These are phyloP conservation scores for Dryoscopus gambensis DNA, from an alignment of 2,113 vertebrate genomes.

Conservation along the genomic window DNA sequence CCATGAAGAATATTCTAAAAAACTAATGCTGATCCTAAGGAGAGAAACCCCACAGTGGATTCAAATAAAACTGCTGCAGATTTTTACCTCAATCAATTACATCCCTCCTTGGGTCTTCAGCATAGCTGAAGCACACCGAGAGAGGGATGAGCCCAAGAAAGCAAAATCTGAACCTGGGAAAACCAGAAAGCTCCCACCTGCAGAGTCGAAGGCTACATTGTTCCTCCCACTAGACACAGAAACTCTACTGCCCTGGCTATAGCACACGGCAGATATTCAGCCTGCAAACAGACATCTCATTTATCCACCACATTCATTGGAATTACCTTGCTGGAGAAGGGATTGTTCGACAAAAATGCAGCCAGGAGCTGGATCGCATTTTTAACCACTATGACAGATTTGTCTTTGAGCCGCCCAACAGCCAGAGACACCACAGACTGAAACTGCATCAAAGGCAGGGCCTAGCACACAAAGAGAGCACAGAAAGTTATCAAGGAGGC, in stretches of 20 bases:
- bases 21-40: background rate
- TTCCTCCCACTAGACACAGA: background rate
- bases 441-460: constrained; percentile 85
- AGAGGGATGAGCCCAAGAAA: background rate
- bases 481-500: background rate
- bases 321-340: constrained; percentile 93
- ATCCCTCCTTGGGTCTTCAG: background rate
- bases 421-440: constrained; percentile 85
- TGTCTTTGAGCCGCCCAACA: constrained; percentile 90
- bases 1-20: background rate
- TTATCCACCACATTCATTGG: rapidly evolving
- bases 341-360: constrained; percentile 92
- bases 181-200: background rate
- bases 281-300: background rate
- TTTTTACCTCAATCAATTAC: background rate
- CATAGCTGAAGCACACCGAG: background rate
- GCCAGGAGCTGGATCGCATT: constrained; percentile 93
- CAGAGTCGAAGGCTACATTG: background rate
- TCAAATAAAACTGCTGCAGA: background rate
- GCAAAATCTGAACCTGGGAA: background rate
- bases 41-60: background rate
- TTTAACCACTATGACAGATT: constrained; percentile 88
- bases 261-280: background rate
- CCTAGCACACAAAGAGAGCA: constrained; percentile 65
- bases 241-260: background rate